Conservation (phyloP, 2,797 vertebrate species). For the Clarias laeviceps region DNA sequence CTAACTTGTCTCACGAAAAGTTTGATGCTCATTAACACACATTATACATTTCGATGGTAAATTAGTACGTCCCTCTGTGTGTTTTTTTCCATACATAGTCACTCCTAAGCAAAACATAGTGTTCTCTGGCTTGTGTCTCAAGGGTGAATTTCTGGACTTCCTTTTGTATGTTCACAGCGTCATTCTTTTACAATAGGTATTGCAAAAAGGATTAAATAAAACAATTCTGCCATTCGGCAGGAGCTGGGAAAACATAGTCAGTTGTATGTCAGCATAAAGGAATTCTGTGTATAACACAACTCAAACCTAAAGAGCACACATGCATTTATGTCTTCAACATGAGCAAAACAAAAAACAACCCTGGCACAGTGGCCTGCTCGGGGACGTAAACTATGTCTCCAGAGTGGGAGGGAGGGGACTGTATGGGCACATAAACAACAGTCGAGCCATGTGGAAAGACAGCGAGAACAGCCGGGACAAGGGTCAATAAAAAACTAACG, state of each 20-base stretch:
- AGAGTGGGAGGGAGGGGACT: conserved; percentile 30
- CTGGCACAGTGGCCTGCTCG: conserved; percentile 18
- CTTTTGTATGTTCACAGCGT: conserved; percentile 38
- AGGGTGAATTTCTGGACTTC: conserved; percentile 54
- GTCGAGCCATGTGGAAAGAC: conserved; percentile 48
- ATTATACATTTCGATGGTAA: no score
- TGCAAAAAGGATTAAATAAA: neutral
- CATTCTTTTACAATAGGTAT: conserved; percentile 47
- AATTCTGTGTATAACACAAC: conserved; percentile 2
- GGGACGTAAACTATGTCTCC: conserved; percentile 31
- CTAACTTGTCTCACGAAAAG: neutral
- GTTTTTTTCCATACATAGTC: conserved; percentile 19
- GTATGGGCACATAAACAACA: conserved; percentile 49
- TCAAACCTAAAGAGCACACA: conserved; percentile 19
- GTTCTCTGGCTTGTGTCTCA: conserved; percentile 59
- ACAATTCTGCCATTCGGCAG: neutral
- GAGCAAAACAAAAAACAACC: conserved; percentile 26
- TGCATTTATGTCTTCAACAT: conserved; percentile 34
- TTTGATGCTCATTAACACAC: neutral
- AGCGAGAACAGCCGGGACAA: conserved; percentile 18
- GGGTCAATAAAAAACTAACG: conserved; percentile 35
- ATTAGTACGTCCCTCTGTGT: no score
- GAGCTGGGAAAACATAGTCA: neutral
- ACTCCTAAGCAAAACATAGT: conserved; percentile 62
- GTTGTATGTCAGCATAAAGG: conserved; percentile 16